Base-by-base conservation (phyloP, 2,113 vertebrate genomes). In the Corythoichthys haematopterus region DNA sequence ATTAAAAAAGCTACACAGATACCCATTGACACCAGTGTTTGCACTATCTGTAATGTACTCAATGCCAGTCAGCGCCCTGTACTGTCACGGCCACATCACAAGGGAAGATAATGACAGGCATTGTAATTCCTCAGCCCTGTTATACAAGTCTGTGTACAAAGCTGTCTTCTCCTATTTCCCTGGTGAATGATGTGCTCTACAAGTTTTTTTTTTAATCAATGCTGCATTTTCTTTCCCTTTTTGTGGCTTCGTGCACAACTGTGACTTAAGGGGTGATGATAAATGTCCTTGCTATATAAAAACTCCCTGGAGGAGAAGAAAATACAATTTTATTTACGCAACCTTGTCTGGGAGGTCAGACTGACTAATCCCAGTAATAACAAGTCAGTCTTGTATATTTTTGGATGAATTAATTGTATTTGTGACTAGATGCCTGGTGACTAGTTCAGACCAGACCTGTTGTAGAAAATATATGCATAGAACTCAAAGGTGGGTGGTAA, bases 281-380 rank as follows among this genome's bases (percentile, higher is more conserved):
- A 64, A 36, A 64, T 50, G 47, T 64, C 62, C 38, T 40, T 62
- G 40, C 51, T 35, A 0, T 3, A 72, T 75, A 77, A 72, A 78
- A 75, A 70, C 76, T 76, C 52, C 76, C 36, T 56, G 0, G 14
- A 33, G 56, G 28, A 38, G 0, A 63, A 60, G 50, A 43, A 14
- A 51, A 50, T 28, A 71, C 12, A 62, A 47, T 2, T 75, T 77
- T 66, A 81, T 67, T 78, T 65, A 7, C 11, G 16, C 66, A 74
- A 73, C 76, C 85, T 79, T 74, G 82, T 67, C 71, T 70, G 50
- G 40, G 76, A 64, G 53, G 53, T 74, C 60, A 68, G 73, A 70
- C 65, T 62, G 58, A 72, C 52, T 11, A 56, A 75, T 70, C 65
- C 58, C 13, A 64, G 35, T 43, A 69, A 77, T 82, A 80, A 66